Conservation (phyloP, 2,888 invertebrate species). For the Hirtodrosophila duncani region DNA sequence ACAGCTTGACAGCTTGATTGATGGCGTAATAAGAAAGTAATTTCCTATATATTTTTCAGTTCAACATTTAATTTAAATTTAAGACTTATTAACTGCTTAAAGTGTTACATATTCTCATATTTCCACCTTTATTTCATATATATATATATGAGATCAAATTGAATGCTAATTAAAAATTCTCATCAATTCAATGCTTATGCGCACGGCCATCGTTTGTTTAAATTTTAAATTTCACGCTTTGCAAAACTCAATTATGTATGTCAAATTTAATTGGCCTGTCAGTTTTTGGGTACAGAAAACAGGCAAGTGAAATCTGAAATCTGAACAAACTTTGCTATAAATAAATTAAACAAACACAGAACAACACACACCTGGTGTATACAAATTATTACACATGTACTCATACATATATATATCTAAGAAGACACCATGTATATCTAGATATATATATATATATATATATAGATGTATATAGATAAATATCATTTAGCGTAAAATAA, state of each 20-base stretch:
- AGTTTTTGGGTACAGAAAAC: constrained; percentile 32
- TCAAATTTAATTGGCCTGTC: constrained; percentile 71
- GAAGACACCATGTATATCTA: neutral
- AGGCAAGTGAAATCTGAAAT: constrained; percentile 3
- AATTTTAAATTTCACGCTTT: constrained; percentile 38
- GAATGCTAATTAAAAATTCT: constrained; percentile 55
- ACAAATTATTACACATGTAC: constrained; percentile 17
- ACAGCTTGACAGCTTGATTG: too few species aligned
- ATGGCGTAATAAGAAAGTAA: too few species aligned
- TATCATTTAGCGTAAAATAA: constrained; percentile 44
- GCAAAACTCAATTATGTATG: constrained; percentile 60
- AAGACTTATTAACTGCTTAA: too few species aligned
- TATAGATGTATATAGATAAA: constrained; percentile 10
- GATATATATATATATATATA: too few species aligned
- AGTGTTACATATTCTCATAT: too few species aligned
- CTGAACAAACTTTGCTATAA: constrained; percentile 37
- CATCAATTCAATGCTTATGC: constrained; percentile 40
- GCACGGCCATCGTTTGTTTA: constrained; percentile 11
- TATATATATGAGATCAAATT: constrained; percentile 32
- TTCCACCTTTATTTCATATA: neutral
- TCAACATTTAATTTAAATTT: too few species aligned
- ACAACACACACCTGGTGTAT: constrained; percentile 54
- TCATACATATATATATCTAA: neutral
- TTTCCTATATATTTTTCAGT: too few species aligned
- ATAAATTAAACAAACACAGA: constrained; percentile 40